A percentile compares a stretch with the other conserved stretches of the same genome.
These are phyloP conservation scores for Protodeltote pygarga DNA, from an alignment of 2,888 invertebrate genomes.

Conservation along the genomic window DNA sequence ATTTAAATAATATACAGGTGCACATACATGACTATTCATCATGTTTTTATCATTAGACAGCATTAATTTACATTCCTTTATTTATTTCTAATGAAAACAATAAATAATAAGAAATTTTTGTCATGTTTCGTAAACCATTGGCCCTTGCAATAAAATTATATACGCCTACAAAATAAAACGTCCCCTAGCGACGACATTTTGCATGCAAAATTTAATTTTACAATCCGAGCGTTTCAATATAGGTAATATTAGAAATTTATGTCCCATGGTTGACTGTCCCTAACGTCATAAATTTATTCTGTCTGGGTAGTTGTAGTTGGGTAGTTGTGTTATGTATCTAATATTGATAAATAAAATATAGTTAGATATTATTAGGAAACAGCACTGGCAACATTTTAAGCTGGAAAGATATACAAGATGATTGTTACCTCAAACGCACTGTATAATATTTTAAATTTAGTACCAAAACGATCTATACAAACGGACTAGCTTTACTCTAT, in stretches of 20 bases:
- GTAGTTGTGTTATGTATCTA: conserved; percentile 30
- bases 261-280: conserved; percentile 79
- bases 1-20: too few relatives aligned
- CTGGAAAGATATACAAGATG: too few relatives aligned
- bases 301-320: conserved; percentile 41
- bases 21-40: too few relatives aligned
- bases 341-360: not conserved
- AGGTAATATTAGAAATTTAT: conserved; percentile 85
- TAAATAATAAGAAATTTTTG: conserved; percentile 69
- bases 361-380: not conserved
- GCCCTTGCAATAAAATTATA: conserved; percentile 86
- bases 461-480: too few relatives aligned
- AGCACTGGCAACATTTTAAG: too few relatives aligned
- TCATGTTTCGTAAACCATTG: conserved; percentile 83
- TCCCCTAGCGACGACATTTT: conserved; percentile 74
- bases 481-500: too few relatives aligned
- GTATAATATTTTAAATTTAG: too few relatives aligned
- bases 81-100: conserved; percentile 49
- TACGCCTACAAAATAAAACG: conserved; percentile 86
- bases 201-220: conserved; percentile 87
- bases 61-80: conserved; percentile 47
- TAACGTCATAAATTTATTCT: conserved; percentile 67
- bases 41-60: not conserved
- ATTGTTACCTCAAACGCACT: too few relatives aligned
- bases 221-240: conserved; percentile 83